phyloP scores from a whole-genome alignment of 2,797 vertebrate species.

The Lagothrix lagotricha region DNA sequence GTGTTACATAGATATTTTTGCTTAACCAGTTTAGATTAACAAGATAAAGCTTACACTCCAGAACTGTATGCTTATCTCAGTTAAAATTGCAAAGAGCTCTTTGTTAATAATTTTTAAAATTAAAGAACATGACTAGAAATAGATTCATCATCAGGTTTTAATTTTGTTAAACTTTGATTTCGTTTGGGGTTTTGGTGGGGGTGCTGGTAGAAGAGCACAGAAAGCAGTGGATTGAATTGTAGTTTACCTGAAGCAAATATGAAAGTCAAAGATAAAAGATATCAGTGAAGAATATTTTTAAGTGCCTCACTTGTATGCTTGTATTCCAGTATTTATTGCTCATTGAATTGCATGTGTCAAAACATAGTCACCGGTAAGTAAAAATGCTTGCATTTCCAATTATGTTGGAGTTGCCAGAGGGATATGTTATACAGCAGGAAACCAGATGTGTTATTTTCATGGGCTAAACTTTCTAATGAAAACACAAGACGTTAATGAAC shows the following conservation, averaged over 20 bases:
- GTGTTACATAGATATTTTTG: conserved; percentile 52
- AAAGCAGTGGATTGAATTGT: not conserved
- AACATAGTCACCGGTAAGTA: not conserved
- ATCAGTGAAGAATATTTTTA: not conserved
- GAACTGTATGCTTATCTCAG: conserved; percentile 43
- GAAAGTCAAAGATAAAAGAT: not conserved
- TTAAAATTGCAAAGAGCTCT: not conserved
- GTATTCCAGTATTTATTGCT: not conserved
- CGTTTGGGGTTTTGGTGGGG: not conserved
- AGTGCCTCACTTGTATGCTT: not conserved
- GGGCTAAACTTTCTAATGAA: not conserved
- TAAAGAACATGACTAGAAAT: not conserved
- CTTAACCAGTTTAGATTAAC: conserved; percentile 65
- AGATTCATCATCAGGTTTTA: not conserved
- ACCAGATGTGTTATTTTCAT: not conserved
- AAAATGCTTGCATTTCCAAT: not conserved
- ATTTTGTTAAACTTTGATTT: not conserved
- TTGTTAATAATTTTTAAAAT: conserved; percentile 34
- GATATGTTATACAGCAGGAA: not conserved
- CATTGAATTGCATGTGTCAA: not conserved
- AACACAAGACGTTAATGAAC: not conserved
- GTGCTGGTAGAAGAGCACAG: not conserved
- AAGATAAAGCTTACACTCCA: conserved; percentile 68
- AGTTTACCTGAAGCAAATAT: not conserved
- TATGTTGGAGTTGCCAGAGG: not conserved